Conservation (phyloP, 2,113 vertebrate genomes). For the Phrynocephalus versicolor region DNA sequence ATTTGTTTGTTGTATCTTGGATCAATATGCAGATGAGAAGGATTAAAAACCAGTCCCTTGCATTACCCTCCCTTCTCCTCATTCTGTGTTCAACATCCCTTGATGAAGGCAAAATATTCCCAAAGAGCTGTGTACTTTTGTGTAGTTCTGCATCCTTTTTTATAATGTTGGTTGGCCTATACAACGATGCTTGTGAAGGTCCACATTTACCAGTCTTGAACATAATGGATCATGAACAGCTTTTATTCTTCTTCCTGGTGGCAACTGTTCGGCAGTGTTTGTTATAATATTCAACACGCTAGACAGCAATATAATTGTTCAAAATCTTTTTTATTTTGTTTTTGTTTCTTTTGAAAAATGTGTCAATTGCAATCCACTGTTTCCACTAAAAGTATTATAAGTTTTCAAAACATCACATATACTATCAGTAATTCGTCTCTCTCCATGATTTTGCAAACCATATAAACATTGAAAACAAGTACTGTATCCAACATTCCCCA, state of each 20-base stretch:
- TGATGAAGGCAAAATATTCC: too few relatives aligned
- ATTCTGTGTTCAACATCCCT: too few relatives aligned
- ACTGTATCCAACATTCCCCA: neutral
- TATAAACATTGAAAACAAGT: neutral
- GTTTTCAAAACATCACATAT: neutral
- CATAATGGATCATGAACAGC: neutral
- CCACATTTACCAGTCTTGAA: too few relatives aligned
- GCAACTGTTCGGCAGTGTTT: neutral
- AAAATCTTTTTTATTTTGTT: neutral
- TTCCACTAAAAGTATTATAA: neutral
- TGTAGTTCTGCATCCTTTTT: too few relatives aligned
- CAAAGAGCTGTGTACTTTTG: too few relatives aligned
- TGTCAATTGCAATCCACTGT: neutral
- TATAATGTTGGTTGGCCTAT: too few relatives aligned
- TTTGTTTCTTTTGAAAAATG: neutral
- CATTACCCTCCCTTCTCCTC: too few relatives aligned
- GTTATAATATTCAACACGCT: neutral
- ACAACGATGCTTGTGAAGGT: neutral
- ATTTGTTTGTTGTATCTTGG: too few relatives aligned
- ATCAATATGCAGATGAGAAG: too few relatives aligned
- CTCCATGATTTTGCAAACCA: neutral
- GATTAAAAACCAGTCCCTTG: too few relatives aligned
- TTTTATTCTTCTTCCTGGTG: neutral
- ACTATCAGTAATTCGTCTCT: neutral
- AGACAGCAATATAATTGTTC: neutral